Evolutionary conservation across 2,113 vertebrate species (phyloP), one percentile per base, ranked within the genome.

Genomic region (Calidris pygmaea): DNA sequence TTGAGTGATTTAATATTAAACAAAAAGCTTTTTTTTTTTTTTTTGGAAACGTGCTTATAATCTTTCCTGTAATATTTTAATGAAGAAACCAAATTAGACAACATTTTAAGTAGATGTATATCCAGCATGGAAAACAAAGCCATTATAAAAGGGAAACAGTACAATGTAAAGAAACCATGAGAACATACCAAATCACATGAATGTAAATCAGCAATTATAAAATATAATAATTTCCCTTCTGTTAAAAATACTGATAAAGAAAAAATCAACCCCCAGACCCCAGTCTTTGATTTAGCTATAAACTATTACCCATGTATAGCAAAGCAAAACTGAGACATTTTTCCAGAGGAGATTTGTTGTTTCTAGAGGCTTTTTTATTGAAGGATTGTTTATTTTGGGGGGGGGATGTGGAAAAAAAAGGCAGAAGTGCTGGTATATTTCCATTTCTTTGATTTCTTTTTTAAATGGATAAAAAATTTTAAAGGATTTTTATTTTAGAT

Each of bases 231-330:
- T 34, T 9, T 11, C 15, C 5, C 21, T 52, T 71, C 4, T 65
- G 4, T 47, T 60, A 35, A 60, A 72, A 76, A 87, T 50, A 52
- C 4, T 48, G 26, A 52, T 45, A 17, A 48, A 24, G 18, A 26
- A 76, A 76, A 56, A 82, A 77, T 27, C 16, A 47, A 41, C 3
- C 3, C 7, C 6, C 2, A 67, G 30, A 2, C 0, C 3, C 12
- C 4, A 34, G 1, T 37, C 37, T 93, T 93, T 70, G 1, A 68
- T 87, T 76, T 87, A 41, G 6, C 3, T 56, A 10, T 68, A 66
- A 59, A 43, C 7, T 27, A 15, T n/a, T 85, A 37, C 1, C 3
- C 5, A 7, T 29, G 3, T 53, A n/a, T 17, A 53, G 3, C 5
- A 80, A 87, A 89, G 41, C 4, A 63, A 75, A 67, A 7, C 4